Evolutionary conservation across 1,140 invertebrate species (phyloP), one percentile per base, ranked within the genome.

Genomic region (Aphidius ervi): DNA sequence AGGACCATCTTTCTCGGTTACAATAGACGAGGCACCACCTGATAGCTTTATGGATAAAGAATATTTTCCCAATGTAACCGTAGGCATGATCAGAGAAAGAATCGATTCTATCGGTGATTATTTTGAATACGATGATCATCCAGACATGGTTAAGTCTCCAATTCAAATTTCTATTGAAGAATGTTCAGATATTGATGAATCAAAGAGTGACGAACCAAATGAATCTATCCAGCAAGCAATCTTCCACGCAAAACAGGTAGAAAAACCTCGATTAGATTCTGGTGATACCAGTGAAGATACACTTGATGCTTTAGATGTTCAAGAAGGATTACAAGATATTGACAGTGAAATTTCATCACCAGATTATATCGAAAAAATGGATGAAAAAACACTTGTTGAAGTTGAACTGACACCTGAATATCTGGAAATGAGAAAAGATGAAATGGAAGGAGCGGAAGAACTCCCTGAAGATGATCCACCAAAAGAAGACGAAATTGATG

Each of bases 81-180:
- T 76, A 6, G 63, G 48, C 10, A 54, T 55, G 6, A 56, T 61
- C 43, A 56, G 53, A 41, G 58, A 66, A 8, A 64, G 65, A 6
- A 61, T 50, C 2, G 58, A 65, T 46, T 59, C 48, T 46, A 56
- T 64, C 46, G 53, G 65, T 0, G 70, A 72, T 20, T 71, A 75
- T 48, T 71, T 72, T 9, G 72, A 76, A 59, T 67, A 65, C 3
- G 67, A 75, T 47, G 68, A 68, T 16, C 20, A 39, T 40, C 66
- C 73, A 31, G 76, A 81, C 20, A 79, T 78, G 74, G 75, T 80
- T 0, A 79, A 77, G 56, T 81, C 79, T 10, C 75, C 78, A 6
- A 80, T 78, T 56, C 80, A 79, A 63, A 81, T 80, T 61, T 79
- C 80, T 0, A 80, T 80, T 31, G 79, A 82, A 68, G 79, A 81